Conservation (phyloP, 1,140 invertebrate genomes). For the Aphis craccivora region DNA sequence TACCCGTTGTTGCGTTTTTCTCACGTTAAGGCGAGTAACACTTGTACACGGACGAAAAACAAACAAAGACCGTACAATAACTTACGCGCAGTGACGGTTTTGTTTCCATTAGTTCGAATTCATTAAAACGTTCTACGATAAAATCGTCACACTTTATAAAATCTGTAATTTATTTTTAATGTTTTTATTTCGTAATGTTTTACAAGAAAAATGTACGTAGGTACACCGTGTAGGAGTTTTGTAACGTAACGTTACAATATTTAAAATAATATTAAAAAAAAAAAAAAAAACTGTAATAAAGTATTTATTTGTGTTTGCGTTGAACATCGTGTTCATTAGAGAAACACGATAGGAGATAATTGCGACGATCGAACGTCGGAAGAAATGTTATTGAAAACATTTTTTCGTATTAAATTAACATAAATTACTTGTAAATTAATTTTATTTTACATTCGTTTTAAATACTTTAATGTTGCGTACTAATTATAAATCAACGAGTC, state of each 20-base stretch:
- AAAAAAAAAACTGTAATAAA: background rate
- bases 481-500: slow-evolving; percentile 31
- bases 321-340: background rate
- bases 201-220: background rate
- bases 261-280: background rate
- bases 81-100: background rate
- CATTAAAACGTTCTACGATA: slow-evolving; percentile 20
- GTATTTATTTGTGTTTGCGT: background rate
- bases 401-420: slow-evolving; percentile 6
- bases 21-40: background rate
- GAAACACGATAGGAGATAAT: background rate
- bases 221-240: background rate
- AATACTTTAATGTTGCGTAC: slow-evolving; percentile 12
- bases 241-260: background rate
- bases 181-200: slow-evolving; percentile 8
- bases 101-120: slow-evolving; percentile 31
- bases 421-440: slow-evolving; percentile 35
- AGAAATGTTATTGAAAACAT: slow-evolving; percentile 9
- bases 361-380: background rate
- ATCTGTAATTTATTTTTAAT: slow-evolving; percentile 24
- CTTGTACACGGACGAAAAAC: slow-evolving; percentile 1
- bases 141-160: slow-evolving; percentile 33
- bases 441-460: background rate
- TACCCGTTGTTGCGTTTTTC: slow-evolving; percentile 34
- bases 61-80: slow-evolving; percentile 29